phyloP scores from a whole-genome alignment of 2,888 invertebrate genomes.

The Agapetus fuscipes region DNA sequence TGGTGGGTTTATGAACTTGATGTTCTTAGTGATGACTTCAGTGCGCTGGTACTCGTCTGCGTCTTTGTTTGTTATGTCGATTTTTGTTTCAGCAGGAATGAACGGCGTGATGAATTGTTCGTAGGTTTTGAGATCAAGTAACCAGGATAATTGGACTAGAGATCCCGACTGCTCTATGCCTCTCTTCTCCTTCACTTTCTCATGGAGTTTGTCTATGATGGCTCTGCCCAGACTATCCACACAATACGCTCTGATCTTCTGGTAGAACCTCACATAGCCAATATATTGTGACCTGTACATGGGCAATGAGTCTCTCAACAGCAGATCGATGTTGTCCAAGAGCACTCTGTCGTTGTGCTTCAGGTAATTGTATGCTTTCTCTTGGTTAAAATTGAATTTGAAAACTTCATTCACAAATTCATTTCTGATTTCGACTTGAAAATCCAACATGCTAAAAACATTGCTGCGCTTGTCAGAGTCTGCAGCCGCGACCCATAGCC shows the following conservation, averaged over 20 bases:
- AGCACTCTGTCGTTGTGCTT: conserved; percentile 8
- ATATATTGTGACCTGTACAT: too few relatives aligned
- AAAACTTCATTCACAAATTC: conserved; percentile 13
- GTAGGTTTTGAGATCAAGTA: conserved; percentile 23
- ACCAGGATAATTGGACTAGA: conserved; percentile 22
- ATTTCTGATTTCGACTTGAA: conserved; percentile 5
- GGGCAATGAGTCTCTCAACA: conserved; percentile 1
- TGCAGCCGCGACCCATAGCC: conserved; percentile 19
- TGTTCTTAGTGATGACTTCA: conserved; percentile 12
- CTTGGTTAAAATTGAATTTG: neutral
- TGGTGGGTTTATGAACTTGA: conserved; percentile 26
- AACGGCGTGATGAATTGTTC: conserved; percentile 22
- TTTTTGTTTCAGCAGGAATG: conserved; percentile 21
- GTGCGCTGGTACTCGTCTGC: conserved; percentile 14
- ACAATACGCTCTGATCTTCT: conserved; percentile 10
- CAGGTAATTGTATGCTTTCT: conserved; percentile 3
- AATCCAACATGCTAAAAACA: neutral
- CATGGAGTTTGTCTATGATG: too few relatives aligned
- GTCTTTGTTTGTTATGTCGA: conserved; percentile 19
- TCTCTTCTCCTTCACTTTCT: too few relatives aligned
- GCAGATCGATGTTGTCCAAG: conserved; percentile 4
- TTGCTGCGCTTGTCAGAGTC: neutral
- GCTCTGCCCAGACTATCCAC: too few relatives aligned
- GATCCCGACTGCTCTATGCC: neutral
- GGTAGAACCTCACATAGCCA: conserved; percentile 25